These are phyloP conservation scores for Dendrocincla fuliginosa DNA, from an alignment of 2,797 vertebrate species.

Conservation along the genomic window DNA sequence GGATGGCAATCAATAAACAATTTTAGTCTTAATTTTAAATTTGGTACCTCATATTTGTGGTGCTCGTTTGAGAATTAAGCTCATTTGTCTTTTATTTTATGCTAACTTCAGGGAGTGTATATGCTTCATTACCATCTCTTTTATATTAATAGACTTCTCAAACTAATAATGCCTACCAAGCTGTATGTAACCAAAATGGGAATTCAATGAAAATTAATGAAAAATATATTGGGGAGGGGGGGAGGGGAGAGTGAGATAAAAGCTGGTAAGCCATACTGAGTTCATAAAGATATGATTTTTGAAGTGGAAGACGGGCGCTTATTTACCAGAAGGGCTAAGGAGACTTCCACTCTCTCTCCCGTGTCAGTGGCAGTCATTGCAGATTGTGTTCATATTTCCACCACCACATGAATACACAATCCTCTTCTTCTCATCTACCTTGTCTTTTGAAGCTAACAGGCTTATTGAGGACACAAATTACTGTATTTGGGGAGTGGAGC, in stretches of 20 bases:
- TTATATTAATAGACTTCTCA: not conserved
- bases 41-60: not conserved
- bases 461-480: not conserved
- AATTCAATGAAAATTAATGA: not conserved
- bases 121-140: constrained; percentile 6
- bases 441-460: constrained; percentile 19
- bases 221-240: accelerated
- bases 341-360: not conserved
- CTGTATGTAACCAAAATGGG: not conserved
- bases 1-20: not conserved
- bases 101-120: not conserved
- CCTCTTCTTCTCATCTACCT: not conserved
- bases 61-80: not conserved
- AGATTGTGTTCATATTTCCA: not conserved
- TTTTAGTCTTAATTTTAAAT: not conserved
- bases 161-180: not conserved
- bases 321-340: not conserved
- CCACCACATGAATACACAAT: not conserved
- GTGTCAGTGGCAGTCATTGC: not conserved
- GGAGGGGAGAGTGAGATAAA: not conserved
- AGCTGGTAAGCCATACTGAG: not conserved
- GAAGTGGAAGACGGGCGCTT: not conserved
- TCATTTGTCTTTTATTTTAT: not conserved
- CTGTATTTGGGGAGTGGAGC: not conserved
- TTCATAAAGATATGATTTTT: not conserved